Percentiles rank a stretch among this genome's conserved stretches.
These are phyloP conservation scores for Clavelina lepadiformis DNA, from an alignment of 23 tunicate species.

Conservation along the genomic window DNA sequence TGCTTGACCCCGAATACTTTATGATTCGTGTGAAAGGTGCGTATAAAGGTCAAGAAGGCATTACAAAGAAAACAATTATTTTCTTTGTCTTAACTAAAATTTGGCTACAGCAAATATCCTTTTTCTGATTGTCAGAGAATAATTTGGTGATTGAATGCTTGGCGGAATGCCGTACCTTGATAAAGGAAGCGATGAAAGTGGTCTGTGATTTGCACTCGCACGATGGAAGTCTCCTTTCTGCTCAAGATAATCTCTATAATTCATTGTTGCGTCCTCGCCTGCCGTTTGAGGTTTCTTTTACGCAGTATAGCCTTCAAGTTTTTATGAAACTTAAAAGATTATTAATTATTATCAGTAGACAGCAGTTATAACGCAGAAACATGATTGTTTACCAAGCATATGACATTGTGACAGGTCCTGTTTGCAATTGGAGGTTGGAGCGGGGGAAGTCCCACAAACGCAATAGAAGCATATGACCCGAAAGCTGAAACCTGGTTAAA, in stretches of 20 bases:
- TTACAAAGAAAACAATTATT: too few species aligned
- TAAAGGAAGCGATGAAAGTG: constrained; percentile 87
- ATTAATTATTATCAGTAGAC: too few species aligned
- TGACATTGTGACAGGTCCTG: too few species aligned
- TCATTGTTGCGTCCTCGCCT: constrained; percentile 63
- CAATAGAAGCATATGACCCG: constrained; percentile 97
- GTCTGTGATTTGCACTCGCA: constrained; percentile 65
- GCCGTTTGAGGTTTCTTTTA: constrained; percentile 74
- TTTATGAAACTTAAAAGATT: too few species aligned
- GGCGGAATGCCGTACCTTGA: constrained; percentile 54
- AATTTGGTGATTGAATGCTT: constrained; percentile 58
- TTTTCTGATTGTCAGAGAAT: constrained; percentile 24
- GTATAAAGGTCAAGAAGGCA: too few species aligned
- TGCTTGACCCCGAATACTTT: constrained; percentile 90
- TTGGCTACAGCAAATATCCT: neutral
- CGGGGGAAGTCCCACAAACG: constrained; percentile 95
- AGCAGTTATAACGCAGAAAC: too few species aligned
- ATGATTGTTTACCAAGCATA: too few species aligned
- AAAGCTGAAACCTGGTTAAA: constrained; percentile 92
- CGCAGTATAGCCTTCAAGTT: too few species aligned
- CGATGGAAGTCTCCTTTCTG: constrained; percentile 20
- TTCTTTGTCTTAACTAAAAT: too few species aligned
- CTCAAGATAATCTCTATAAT: constrained; percentile 27
- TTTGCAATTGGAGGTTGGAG: constrained; percentile 96
- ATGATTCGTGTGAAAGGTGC: constrained; percentile 95